A percentile compares a stretch with the other conserved stretches of the same genome.
These are phyloP conservation scores for Holotrichia oblita DNA, from an alignment of 1,140 invertebrate species.

Conservation along the genomic window DNA sequence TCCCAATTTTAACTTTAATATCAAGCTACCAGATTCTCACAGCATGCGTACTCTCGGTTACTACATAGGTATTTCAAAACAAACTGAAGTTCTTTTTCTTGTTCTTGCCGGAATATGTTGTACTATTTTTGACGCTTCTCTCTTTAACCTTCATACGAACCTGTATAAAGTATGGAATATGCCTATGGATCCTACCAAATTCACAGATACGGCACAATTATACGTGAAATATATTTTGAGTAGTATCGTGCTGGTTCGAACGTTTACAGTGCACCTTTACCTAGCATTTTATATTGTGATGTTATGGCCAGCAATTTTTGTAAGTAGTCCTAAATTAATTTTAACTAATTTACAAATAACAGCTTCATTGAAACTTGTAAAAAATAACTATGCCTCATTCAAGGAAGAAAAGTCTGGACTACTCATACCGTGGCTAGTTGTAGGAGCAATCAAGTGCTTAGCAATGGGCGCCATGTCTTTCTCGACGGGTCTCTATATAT, in stretches of 20 bases:
- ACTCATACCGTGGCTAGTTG: constrained; percentile 41
- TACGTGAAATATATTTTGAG: constrained; percentile 45
- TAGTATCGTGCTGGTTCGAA: constrained; percentile 44
- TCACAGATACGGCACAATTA: constrained; percentile 41
- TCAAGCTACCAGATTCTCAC: neutral
- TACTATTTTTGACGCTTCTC: constrained; percentile 47
- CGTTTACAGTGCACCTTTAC: constrained; percentile 48
- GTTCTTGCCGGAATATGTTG: constrained; percentile 46
- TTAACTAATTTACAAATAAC: neutral
- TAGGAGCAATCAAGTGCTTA: constrained; percentile 40
- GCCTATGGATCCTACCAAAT: constrained; percentile 37
- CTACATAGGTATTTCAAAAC: constrained; percentile 45
- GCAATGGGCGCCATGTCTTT: constrained; percentile 39
- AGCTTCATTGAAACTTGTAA: too few relatives aligned
- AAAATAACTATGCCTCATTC: neutral
- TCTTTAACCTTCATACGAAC: constrained; percentile 43
- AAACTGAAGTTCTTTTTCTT: constrained; percentile 45
- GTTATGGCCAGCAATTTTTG: constrained; percentile 48
- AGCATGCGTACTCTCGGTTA: constrained; percentile 42
- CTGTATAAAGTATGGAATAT: constrained; percentile 43
- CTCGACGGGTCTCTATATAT: constrained; percentile 38
- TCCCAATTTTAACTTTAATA: neutral
- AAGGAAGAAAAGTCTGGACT: too few relatives aligned
- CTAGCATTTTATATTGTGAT: constrained; percentile 48
- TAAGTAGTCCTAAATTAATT: constrained; percentile 41